Conservation (phyloP, 2,888 invertebrate genomes). For the Ophonus ardosiacus region DNA sequence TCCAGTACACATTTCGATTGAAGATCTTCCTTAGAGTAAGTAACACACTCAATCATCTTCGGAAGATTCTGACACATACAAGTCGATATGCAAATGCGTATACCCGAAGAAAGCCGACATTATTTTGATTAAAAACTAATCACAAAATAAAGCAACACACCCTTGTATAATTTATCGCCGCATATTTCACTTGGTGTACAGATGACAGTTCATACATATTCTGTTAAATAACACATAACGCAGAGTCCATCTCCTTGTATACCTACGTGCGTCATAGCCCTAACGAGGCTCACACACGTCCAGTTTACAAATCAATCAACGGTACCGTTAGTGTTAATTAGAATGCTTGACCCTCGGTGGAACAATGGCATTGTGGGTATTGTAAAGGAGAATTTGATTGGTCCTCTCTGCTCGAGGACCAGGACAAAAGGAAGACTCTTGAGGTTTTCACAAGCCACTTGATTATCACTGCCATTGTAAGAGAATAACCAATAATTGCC, state of each 20-base stretch:
- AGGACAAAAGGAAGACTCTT: constrained; percentile 37
- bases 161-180: constrained; percentile 58
- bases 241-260: constrained; percentile 18
- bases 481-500: neutral
- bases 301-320: constrained; percentile 74
- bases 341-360: constrained; percentile 72
- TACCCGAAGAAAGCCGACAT: constrained; percentile 44
- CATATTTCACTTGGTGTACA: constrained; percentile 58
- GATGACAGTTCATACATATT: constrained; percentile 58
- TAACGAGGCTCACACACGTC: constrained; percentile 55
- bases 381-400: constrained; percentile 61
- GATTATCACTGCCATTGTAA: neutral
- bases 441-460: constrained; percentile 33
- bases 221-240: constrained; percentile 62
- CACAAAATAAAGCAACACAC: constrained; percentile 61
- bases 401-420: constrained; percentile 49
- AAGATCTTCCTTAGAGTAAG: neutral
- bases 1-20: neutral
- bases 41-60: neutral
- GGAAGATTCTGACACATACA: constrained; percentile 14
- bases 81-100: constrained; percentile 29
- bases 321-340: constrained; percentile 74
- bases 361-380: constrained; percentile 65
- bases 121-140: constrained; percentile 40
- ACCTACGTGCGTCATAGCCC: constrained; percentile 38